Evolutionary conservation across 35 echinoderm and acorn worm species (phyloP), one percentile per base, ranked within the genome.

Genomic region (Acanthaster planci): DNA sequence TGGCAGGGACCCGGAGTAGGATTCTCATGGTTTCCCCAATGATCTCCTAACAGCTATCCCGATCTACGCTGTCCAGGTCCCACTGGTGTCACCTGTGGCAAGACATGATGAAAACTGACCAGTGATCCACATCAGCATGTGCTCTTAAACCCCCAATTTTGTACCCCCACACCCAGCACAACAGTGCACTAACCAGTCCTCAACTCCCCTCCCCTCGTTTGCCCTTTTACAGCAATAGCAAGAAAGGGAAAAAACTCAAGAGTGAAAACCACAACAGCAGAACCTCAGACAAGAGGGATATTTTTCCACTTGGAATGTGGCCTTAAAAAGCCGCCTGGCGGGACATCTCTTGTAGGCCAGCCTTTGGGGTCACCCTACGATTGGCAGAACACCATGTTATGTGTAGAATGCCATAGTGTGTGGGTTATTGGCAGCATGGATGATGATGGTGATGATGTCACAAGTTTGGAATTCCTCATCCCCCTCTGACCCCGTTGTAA

Each of bases 361-460:
- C 21, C 64, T 7, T 14, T 72, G 30, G 64, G 64, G 64, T 72
- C 64, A 72, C 34, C 34, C 30, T 34, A 29, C 30, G 64, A 72
- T 72, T 72, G 64, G 64, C 64, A 72, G 64, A 31, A 72, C 64
- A 72, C 64, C 64, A 72, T 72, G 64, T 72, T 72, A 72, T 72
- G 64, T 72, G 64, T 72, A 72, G 64, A 72, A 72, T 72, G 18
- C 64, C 42, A 72, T 14, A 2, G 30, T 72, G 64, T 34, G 22
- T 26, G 34, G 64, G 64, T 72, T 72, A 26, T 47, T n/a, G n/a
- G n/a, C n/a, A n/a, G n/a, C n/a, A n/a, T n/a, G n/a, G n/a, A n/a
- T n/a, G n/a, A n/a, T n/a, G n/a, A n/a, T n/a, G n/a, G n/a, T 72
- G 64, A 72, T 72, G 64, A 72, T 72, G 64, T 72, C 64, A 72